Conservation (phyloP, 2,113 vertebrate genomes). For the Ranitomeya imitator region DNA sequence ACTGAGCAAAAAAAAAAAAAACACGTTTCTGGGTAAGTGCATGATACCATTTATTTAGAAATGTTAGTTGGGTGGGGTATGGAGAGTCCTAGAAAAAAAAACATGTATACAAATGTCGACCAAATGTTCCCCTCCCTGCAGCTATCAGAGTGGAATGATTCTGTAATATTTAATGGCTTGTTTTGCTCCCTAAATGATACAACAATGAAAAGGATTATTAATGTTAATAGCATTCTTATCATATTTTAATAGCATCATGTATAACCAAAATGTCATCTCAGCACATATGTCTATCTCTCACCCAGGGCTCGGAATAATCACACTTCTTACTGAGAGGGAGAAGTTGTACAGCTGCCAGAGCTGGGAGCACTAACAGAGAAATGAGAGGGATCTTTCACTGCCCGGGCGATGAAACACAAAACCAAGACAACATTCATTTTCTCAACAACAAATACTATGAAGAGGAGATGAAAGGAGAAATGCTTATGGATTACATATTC, state of each 20-base stretch:
- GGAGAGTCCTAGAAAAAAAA: constrained; percentile 28
- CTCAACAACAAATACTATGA: constrained; percentile 39
- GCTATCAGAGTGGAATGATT: constrained; percentile 70
- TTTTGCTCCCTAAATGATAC: constrained; percentile 76
- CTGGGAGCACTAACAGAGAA: constrained; percentile 40
- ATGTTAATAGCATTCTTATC: constrained; percentile 75
- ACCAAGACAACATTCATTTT: constrained; percentile 41
- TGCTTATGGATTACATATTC: constrained; percentile 23
- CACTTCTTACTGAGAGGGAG: constrained; percentile 58
- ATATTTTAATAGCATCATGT: constrained; percentile 75
- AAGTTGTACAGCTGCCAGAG: constrained; percentile 43
- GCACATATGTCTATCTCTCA: constrained; percentile 70
- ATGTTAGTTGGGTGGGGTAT: neutral
- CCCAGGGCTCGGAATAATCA: constrained; percentile 64
- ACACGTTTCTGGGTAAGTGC: constrained; percentile 23
- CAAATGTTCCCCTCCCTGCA: constrained; percentile 69
- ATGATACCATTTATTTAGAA: constrained; percentile 45
- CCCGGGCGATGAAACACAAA: constrained; percentile 28
- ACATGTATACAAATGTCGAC: constrained; percentile 63
- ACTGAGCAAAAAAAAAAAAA: neutral
- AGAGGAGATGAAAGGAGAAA: constrained; percentile 31
- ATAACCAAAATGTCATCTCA: constrained; percentile 73
- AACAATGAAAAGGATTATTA: constrained; percentile 77
- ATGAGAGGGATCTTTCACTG: constrained; percentile 47
- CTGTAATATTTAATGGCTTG: constrained; percentile 75